Evolutionary conservation across 2,888 invertebrate genomes (phyloP), one percentile per base, ranked within the genome.

Genomic region (Gymnosoma rotundatum): DNA sequence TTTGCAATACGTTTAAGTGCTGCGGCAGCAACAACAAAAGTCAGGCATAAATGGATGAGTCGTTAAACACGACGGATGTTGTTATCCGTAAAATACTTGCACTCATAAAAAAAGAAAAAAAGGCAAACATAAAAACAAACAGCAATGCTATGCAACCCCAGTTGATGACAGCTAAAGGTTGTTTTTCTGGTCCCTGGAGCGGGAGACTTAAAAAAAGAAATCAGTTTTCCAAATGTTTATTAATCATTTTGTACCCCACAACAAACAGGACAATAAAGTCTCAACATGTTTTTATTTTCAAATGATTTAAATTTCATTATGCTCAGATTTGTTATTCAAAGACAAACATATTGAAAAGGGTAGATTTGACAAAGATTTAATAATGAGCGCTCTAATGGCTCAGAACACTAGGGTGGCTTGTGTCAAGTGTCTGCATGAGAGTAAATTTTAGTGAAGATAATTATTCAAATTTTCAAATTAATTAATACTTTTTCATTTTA

Each of bases 271-370:
- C 50, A 42, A 70, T 58, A 82, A 70, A 76, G 58, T 60, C 20
- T 52, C 14, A 64, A 81, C 63, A 64, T 70, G 20, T 58, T 75
- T 58, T 69, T 18, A 54, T 67, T 60, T 25, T 18, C 50, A 56
- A 86, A 76, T 72, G 90, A 89, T 90, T 90, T 89, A 89, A 90
- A 90, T 89, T 90, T 89, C 89, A 90, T 90, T 90, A 90, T 87
- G 86, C 81, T 54, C 83, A 86, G 87, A 88, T 88, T 88, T 88
- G 86, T 83, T 83, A 78, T 83, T 74, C 54, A 74, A 79, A 64
- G 3, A 60, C 2, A 48, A 72, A 25, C 25, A 72, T 10, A 78
- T 64, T 38, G 21, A 16, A 25, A 67, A 61, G 61, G 73, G 67
- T 63, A 45, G 61, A 16, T 56, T 60, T 66, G 14, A 12, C 20